A percentile compares a stretch with the other conserved stretches of the same genome.
phyloP scores from a whole-genome alignment of 2,797 vertebrate genomes.

The Pipistrellus nathusii region DNA sequence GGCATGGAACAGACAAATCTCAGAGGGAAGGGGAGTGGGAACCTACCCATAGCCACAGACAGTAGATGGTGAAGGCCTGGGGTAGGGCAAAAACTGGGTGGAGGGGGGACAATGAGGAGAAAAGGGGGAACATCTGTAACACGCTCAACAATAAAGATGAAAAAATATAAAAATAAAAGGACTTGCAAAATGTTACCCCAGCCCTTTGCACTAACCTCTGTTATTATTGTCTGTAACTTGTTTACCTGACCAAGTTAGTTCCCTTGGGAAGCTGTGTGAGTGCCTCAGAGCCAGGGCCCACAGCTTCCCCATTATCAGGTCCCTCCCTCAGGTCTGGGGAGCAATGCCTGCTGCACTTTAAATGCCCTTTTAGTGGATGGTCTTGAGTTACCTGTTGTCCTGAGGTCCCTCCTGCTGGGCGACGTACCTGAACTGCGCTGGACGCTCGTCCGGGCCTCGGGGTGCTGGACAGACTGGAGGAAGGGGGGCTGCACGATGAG shows the following conservation, averaged over 20 bases:
- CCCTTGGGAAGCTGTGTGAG: background rate
- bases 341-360: background rate
- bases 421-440: slow-evolving; percentile 90
- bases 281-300: background rate
- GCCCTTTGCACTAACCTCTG: background rate
- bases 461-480: slow-evolving; percentile 92
- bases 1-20: too few relatives aligned
- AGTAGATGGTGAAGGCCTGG: too few relatives aligned
- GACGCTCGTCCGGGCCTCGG: slow-evolving; percentile 87
- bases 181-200: background rate
- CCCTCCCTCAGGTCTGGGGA: background rate
- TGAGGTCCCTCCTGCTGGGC: background rate
- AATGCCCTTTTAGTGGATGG: background rate
- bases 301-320: background rate
- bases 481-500: slow-evolving; percentile 92
- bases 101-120: too few relatives aligned
- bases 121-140: too few relatives aligned
- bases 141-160: too few relatives aligned
- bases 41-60: too few relatives aligned
- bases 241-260: background rate
- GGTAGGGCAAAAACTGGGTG: too few relatives aligned
- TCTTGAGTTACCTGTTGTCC: background rate
- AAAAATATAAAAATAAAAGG: background rate
- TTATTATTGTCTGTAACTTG: background rate
- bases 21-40: too few relatives aligned